Conservation (phyloP, 2,113 vertebrate species). For the Notothenia rossii region DNA sequence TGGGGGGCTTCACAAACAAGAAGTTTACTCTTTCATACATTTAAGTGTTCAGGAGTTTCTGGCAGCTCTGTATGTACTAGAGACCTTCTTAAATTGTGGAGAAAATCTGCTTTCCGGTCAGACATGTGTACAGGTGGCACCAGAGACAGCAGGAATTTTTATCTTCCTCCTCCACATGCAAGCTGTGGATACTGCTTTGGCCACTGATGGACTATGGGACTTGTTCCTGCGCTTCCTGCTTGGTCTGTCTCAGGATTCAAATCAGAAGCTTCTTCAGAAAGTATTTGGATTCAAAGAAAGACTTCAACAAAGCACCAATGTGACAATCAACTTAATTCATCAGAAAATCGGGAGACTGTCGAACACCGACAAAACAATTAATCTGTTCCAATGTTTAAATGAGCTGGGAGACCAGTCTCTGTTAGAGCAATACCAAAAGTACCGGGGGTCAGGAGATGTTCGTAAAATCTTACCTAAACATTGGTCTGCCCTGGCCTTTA, state of each 20-base stretch:
- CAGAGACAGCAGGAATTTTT: neutral
- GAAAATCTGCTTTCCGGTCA: neutral
- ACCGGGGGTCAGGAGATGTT: no score
- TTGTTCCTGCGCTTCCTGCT: slow-evolving; percentile 52
- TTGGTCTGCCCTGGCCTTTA: no score
- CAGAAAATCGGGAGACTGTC: slow-evolving; percentile 18
- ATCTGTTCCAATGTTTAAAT: slow-evolving; percentile 45
- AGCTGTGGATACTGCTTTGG: slow-evolving; percentile 2
- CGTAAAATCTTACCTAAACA: no score
- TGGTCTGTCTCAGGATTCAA: slow-evolving; percentile 31
- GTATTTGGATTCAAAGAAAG: neutral
- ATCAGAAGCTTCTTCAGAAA: slow-evolving; percentile 27
- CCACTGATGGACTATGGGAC: slow-evolving; percentile 21
- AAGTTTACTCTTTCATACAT: slow-evolving; percentile 43
- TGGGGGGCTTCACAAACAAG: slow-evolving; percentile 7
- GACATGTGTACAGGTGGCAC: no score
- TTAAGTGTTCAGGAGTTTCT: slow-evolving; percentile 53
- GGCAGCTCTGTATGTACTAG: slow-evolving; percentile 47
- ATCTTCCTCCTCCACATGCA: slow-evolving; percentile 6
- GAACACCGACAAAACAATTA: slow-evolving; percentile 15
- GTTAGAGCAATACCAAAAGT: no score
- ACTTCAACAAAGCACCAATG: neutral
- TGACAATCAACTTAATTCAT: slow-evolving; percentile 24
- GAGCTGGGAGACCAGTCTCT: slow-evolving; percentile 35
- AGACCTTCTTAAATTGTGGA: slow-evolving; percentile 5